phyloP scores from a whole-genome alignment of 2,888 invertebrate genomes.

The Apamea sordens region DNA sequence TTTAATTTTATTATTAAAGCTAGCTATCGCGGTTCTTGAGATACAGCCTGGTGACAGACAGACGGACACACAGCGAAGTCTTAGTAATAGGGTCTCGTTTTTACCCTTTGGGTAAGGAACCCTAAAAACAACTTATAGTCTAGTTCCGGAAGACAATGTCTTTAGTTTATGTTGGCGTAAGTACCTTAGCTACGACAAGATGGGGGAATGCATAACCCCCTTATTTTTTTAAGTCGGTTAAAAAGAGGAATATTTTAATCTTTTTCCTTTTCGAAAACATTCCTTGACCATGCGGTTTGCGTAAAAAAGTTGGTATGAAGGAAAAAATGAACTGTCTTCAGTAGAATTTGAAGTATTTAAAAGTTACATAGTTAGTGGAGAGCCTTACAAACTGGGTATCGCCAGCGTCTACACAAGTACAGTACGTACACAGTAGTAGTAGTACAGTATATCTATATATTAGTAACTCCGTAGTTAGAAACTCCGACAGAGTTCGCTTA shows the following conservation, averaged over 20 bases:
- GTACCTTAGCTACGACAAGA: background rate
- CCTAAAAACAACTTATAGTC: too few species aligned
- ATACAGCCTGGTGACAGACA: too few species aligned
- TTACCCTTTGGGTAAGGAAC: too few species aligned
- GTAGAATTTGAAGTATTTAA: conserved; percentile 43
- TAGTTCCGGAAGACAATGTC: background rate
- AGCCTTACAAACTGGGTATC: conserved; percentile 21
- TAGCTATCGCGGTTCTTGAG: too few species aligned
- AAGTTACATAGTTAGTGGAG: conserved; percentile 23
- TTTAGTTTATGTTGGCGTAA: background rate
- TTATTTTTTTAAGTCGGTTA: background rate
- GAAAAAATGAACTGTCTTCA: conserved; percentile 18
- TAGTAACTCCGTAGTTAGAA: conserved; percentile 20
- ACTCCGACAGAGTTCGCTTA: conserved; percentile 22
- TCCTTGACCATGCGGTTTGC: conserved; percentile 12
- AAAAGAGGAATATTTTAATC: background rate
- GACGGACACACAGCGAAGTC: too few species aligned
- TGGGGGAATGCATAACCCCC: background rate
- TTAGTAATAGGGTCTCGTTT: too few species aligned
- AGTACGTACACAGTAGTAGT: too few species aligned
- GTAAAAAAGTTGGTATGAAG: conserved; percentile 2
- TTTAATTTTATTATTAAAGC: too few species aligned
- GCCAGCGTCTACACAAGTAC: background rate
- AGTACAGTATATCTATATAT: too few species aligned
- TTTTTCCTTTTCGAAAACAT: conserved; percentile 7